These are phyloP conservation scores for Phodopus roborovskii DNA, from an alignment of 2,113 vertebrate species.

Conservation along the genomic window DNA sequence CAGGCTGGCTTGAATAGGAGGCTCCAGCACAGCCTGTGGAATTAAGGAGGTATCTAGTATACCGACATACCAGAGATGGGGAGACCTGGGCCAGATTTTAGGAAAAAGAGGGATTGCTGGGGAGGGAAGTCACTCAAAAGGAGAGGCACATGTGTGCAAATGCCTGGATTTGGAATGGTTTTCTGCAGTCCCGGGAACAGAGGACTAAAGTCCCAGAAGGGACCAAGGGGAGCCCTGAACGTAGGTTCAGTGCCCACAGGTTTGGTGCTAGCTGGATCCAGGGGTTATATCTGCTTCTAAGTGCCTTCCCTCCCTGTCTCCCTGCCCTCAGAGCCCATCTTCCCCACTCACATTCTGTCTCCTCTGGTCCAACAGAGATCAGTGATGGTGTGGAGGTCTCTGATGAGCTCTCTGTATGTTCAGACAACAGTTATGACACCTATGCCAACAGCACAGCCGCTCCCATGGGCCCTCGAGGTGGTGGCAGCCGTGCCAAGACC, in stretches of 20 bases:
- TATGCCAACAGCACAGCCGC: slow-evolving; percentile 86
- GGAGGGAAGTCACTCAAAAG: background rate
- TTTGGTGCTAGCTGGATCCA: background rate
- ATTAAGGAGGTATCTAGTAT: background rate
- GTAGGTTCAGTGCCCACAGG: background rate
- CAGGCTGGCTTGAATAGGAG: background rate
- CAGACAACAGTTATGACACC: slow-evolving; percentile 88
- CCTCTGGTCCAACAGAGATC: slow-evolving; percentile 88
- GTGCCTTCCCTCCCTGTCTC: background rate
- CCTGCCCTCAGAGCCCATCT: background rate
- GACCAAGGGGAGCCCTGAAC: background rate
- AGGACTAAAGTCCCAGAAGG: background rate
- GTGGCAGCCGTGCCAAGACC: slow-evolving; percentile 66
- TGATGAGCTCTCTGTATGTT: slow-evolving; percentile 92
- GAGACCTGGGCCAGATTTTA: background rate
- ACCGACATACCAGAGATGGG: background rate
- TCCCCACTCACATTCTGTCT: background rate
- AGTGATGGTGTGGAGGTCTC: slow-evolving; percentile 90
- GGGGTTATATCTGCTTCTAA: background rate
- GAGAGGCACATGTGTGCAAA: background rate
- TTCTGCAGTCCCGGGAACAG: background rate
- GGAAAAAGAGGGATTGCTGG: background rate
- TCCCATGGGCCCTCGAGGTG: slow-evolving; percentile 65
- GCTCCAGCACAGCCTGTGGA: no score
- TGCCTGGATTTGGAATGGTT: background rate